Conservation (phyloP, 2,888 invertebrate species). For the Lycophotia porphyrea region DNA sequence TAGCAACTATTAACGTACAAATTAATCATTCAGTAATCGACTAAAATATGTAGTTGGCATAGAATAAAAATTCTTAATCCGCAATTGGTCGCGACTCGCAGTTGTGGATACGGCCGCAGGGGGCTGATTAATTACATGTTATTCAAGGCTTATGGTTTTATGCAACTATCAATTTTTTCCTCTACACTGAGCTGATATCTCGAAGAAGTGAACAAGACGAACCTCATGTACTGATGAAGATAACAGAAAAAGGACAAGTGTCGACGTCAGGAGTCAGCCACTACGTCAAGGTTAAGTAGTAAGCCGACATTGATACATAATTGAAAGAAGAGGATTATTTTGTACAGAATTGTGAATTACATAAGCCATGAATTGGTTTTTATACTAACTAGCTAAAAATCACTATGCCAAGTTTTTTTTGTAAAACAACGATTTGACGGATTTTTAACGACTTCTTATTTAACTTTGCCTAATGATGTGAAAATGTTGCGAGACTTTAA, state of each 20-base stretch:
- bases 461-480: conserved; percentile 4
- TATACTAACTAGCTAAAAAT: neutral
- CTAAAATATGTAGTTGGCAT: too few relatives aligned
- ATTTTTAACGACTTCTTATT: neutral
- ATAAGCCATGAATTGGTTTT: neutral
- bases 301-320: conserved; percentile 1
- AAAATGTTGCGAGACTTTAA: neutral
- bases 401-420: neutral
- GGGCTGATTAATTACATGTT: neutral
- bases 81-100: too few relatives aligned
- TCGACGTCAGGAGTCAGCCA: neutral
- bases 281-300: conserved; percentile 4
- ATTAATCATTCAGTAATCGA: neutral
- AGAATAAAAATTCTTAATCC: too few relatives aligned
- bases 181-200: neutral
- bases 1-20: neutral
- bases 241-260: neutral
- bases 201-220: conserved; percentile 4
- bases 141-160: neutral
- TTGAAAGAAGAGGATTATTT: neutral
- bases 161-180: neutral
- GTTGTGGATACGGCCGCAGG: too few relatives aligned
- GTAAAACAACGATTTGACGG: too few relatives aligned
- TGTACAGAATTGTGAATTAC: neutral
- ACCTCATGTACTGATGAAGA: conserved; percentile 10